Evolutionary conservation across 1,140 invertebrate genomes (phyloP).

Genomic region (Caenorhabditis latens): DNA sequence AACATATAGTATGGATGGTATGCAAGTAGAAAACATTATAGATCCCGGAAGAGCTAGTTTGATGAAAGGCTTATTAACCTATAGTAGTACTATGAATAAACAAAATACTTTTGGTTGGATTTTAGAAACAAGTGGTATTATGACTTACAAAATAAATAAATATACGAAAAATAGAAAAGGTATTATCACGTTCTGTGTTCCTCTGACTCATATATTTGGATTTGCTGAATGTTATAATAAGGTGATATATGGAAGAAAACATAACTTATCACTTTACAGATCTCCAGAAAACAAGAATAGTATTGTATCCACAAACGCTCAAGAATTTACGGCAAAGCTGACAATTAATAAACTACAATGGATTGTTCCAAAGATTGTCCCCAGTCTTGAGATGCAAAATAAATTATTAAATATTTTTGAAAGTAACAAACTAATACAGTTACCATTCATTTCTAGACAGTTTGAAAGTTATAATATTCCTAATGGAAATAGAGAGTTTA

Average conservation of each 20-base stretch:
- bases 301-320: constrained; percentile 48
- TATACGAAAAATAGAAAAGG: constrained; percentile 66
- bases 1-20: constrained; percentile 66
- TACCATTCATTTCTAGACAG: constrained; percentile 68
- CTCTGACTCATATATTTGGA: constrained; percentile 67
- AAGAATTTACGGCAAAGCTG: constrained; percentile 64
- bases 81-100: constrained; percentile 65
- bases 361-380: constrained; percentile 65
- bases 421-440: constrained; percentile 59
- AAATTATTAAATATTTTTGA: constrained; percentile 67
- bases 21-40: constrained; percentile 63
- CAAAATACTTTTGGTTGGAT: constrained; percentile 69
- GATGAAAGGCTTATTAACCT: constrained; percentile 66
- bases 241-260: constrained; percentile 66
- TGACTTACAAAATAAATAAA: constrained; percentile 64
- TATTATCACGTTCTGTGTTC: constrained; percentile 60
- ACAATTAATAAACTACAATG: constrained; percentile 66
- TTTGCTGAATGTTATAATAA: constrained; percentile 67
- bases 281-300: constrained; percentile 62
- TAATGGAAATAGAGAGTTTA: constrained; percentile 62
- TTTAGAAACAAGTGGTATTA: constrained; percentile 43
- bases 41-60: constrained; percentile 66
- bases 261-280: constrained; percentile 63
- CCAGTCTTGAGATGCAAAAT: constrained; percentile 65
- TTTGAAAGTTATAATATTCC: constrained; percentile 68